Evolutionary conservation across 2,113 vertebrate genomes (phyloP), one percentile per base, ranked within the genome.

Genomic region (Bombycilla garrulus): DNA sequence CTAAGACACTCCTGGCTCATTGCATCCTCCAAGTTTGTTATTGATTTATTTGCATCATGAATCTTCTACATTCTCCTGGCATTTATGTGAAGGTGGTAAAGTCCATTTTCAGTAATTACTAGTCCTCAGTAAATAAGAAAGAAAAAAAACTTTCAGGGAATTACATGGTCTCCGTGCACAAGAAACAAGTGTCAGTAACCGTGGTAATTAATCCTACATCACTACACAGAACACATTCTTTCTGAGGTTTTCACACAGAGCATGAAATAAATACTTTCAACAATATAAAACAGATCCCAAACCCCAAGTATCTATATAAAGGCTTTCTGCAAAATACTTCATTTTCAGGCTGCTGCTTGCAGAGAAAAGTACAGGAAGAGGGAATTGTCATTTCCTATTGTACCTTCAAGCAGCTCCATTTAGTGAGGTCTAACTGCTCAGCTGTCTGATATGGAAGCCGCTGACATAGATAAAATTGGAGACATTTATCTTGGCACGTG

Each of bases 401-500:
- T 72, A 60, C 70, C 80, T 97, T 90, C 86, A 95, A 95, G 92
- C 48, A 93, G 76, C 38, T 92, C 14, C 54, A 78, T 83, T 91
- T 87, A 90, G 79, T 51, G 71, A 93, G 71, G 79, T 92, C 92
- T 94, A 77, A 88, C 88, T 92, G 79, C 58, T 93, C 85, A 88
- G 94, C 90, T 96, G 85, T 77, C 85, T 91, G 78, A 86, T 71
- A 80, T 38, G 74, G 87, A 92, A 91, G 87, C 64, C 2, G 7
- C 93, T 95, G 95, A 96, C 94, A 94, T 20, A 93, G 90, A 94
- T 88, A 91, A 96, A 96, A 96, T 74, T 90, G 90, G 92, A 88
- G 87, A 90, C 74, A 91, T 96, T 93, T 93, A 95, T 96, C 95
- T 95, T 96, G 96, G 92, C 95, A 97, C 79, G 82, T 95, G 94